These are phyloP conservation scores for Auanema sp. DNA, from an alignment of 2,888 invertebrate species.

Conservation along the genomic window DNA sequence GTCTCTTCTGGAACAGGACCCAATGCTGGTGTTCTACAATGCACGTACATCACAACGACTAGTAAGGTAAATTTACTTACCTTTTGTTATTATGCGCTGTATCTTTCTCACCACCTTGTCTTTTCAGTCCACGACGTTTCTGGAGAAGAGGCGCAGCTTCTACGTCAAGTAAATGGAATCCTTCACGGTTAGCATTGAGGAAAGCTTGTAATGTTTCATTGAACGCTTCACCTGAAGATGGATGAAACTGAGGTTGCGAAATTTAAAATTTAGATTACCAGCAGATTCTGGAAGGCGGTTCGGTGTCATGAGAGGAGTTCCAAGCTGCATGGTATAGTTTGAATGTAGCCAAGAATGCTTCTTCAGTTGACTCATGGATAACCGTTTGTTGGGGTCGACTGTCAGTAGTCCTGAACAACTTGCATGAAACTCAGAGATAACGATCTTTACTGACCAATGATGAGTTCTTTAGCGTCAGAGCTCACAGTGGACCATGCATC, in stretches of 20 bases:
- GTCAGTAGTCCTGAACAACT: slow-evolving; percentile 73
- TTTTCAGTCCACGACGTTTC: slow-evolving; percentile 56
- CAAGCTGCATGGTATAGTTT: slow-evolving; percentile 34
- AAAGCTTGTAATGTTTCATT: slow-evolving; percentile 75
- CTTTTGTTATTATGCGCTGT: slow-evolving; percentile 7
- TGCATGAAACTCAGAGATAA: neutral
- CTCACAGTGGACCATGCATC: slow-evolving; percentile 78
- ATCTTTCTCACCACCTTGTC: slow-evolving; percentile 38
- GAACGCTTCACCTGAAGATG: slow-evolving; percentile 64
- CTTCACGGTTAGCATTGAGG: slow-evolving; percentile 74
- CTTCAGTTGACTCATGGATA: slow-evolving; percentile 74
- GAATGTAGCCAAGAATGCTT: slow-evolving; percentile 74
- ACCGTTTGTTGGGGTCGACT: slow-evolving; percentile 77
- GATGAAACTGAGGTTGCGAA: too few relatives aligned
- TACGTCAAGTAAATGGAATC: slow-evolving; percentile 74
- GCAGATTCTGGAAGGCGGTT: slow-evolving; percentile 56
- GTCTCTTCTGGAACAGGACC: slow-evolving; percentile 47
- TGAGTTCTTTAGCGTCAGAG: slow-evolving; percentile 76
- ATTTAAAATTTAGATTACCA: slow-evolving; percentile 26
- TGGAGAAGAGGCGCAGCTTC: slow-evolving; percentile 42
- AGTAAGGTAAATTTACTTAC: neutral
- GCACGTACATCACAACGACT: neutral
- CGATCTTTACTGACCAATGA: slow-evolving; percentile 67
- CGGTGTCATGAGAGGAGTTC: slow-evolving; percentile 63
- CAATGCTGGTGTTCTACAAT: slow-evolving; percentile 26